Conservation (phyloP, 2,888 invertebrate genomes). For the Fabriciana adippe region DNA sequence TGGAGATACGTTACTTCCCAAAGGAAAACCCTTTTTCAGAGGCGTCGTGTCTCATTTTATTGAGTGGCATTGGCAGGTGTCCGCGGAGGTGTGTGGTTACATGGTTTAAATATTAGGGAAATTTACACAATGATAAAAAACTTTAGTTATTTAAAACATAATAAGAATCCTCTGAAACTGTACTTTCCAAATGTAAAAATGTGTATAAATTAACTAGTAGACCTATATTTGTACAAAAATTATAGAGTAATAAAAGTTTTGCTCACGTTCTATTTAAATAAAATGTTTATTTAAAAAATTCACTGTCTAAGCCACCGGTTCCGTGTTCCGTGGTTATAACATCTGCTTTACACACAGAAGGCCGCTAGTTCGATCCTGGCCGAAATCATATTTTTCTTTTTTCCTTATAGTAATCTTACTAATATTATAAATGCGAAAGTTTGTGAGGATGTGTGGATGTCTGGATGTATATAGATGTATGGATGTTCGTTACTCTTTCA, state of each 20-base stretch:
- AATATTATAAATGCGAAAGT: too few species aligned
- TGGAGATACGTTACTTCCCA: constrained; percentile 9
- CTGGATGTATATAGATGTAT: too few species aligned
- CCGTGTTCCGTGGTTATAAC: constrained; percentile 17
- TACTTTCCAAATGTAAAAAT: too few species aligned
- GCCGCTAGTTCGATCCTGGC: constrained; percentile 19
- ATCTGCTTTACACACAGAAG: constrained; percentile 22
- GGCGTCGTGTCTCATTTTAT: neutral
- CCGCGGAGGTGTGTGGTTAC: neutral
- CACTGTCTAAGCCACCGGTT: neutral
- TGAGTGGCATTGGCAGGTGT: neutral
- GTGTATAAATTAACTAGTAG: too few species aligned
- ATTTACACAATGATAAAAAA: neutral
- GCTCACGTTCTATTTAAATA: too few species aligned
- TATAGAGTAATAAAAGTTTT: neutral
- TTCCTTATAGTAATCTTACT: neutral
- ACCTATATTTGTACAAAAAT: too few species aligned
- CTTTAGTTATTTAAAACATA: neutral
- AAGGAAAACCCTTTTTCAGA: constrained; percentile 11
- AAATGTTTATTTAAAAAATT: too few species aligned
- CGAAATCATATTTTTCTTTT: neutral
- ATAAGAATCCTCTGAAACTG: neutral
- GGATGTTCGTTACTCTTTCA: too few species aligned
- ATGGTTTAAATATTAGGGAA: too few species aligned
- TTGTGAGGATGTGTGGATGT: too few species aligned